Percentiles rank a stretch among this genome's conserved stretches.
phyloP scores from a whole-genome alignment of 1,140 invertebrate species.

The Matsumurasca onukii region DNA sequence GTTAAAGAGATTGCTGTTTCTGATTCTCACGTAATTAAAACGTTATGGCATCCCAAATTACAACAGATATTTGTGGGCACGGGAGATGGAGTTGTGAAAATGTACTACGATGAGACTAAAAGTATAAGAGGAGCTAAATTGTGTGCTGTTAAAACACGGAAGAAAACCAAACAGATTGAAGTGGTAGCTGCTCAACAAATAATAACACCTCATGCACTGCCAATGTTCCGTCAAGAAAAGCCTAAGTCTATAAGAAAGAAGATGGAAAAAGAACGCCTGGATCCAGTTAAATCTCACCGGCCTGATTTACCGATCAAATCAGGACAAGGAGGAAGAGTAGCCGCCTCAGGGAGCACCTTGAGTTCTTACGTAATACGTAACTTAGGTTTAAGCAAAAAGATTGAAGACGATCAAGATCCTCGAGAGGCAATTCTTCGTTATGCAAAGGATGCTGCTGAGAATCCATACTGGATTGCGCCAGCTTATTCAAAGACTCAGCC shows the following conservation, averaged over 20 bases:
- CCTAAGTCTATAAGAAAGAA: slow-evolving; percentile 86
- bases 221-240: slow-evolving; percentile 91
- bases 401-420: slow-evolving; percentile 95
- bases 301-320: slow-evolving; percentile 97
- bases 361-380: slow-evolving; percentile 97
- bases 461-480: slow-evolving; percentile 83
- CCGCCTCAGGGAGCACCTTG: slow-evolving; percentile 91
- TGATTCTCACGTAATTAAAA: slow-evolving; percentile 83
- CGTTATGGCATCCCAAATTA: slow-evolving; percentile 94
- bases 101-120: slow-evolving; percentile 85
- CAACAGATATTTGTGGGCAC: slow-evolving; percentile 95
- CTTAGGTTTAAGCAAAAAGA: slow-evolving; percentile 88
- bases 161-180: slow-evolving; percentile 79
- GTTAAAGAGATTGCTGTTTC: slow-evolving; percentile 72
- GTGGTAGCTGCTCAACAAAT: slow-evolving; percentile 89
- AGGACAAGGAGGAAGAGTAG: slow-evolving; percentile 90
- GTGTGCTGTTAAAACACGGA: slow-evolving; percentile 80
- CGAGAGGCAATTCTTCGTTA: slow-evolving; percentile 95
- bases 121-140: slow-evolving; percentile 90
- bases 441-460: slow-evolving; percentile 94
- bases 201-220: slow-evolving; percentile 96
- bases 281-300: slow-evolving; percentile 87
- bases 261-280: slow-evolving; percentile 88
- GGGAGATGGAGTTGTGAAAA: slow-evolving; percentile 87
- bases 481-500: slow-evolving; percentile 62